phyloP scores from a whole-genome alignment of 2,888 invertebrate species.

The Litoditis marina region DNA sequence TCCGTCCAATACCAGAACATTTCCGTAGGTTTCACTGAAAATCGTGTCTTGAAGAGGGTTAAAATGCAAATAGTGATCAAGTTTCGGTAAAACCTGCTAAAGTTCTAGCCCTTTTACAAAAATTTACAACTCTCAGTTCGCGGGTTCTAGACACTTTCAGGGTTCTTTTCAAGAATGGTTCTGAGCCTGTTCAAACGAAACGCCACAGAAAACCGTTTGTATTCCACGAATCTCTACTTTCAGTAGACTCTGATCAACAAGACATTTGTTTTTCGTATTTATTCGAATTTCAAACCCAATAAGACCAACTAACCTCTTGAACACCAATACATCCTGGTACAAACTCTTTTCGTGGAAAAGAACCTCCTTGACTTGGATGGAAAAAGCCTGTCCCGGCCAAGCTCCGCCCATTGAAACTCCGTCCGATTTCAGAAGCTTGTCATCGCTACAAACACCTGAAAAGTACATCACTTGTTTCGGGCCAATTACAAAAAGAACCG shows the following conservation, averaged over 20 bases:
- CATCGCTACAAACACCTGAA: slow-evolving; percentile 19
- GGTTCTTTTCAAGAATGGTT: no score
- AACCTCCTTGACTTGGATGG: slow-evolving; percentile 77
- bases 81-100: not conserved
- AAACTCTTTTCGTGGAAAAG: slow-evolving; percentile 77
- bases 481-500: not conserved
- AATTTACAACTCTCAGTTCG: not conserved
- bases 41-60: not conserved
- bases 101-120: not conserved
- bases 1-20: slow-evolving; percentile 84
- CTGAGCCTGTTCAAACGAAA: no score
- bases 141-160: no score
- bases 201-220: no score
- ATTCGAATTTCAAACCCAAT: no score
- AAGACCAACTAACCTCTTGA: slow-evolving; percentile 71
- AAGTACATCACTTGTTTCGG: not conserved
- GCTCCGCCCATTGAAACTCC: slow-evolving; percentile 64
- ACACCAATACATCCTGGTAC: slow-evolving; percentile 80
- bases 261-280: no score
- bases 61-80: not conserved
- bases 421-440: slow-evolving; percentile 53
- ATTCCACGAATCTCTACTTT: no score
- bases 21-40: slow-evolving; percentile 76
- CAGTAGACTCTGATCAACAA: no score
- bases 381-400: slow-evolving; percentile 86